Conservation (phyloP, 1,140 invertebrate species). For the Caenorhabditis brenneri region DNA sequence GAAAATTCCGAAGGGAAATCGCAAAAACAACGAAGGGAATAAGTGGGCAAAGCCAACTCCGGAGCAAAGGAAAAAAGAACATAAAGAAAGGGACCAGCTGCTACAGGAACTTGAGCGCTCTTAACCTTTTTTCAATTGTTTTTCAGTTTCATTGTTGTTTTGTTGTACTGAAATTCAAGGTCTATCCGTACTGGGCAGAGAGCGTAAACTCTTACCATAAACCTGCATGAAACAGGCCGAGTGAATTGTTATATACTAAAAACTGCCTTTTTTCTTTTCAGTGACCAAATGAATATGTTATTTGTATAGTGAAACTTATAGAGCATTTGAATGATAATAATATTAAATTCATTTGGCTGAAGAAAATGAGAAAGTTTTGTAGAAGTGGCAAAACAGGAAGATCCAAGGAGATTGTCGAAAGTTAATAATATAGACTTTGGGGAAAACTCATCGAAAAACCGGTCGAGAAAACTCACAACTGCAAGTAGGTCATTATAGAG, state of each 20-base stretch:
- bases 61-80: conserved; percentile 9
- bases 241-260: too few species aligned
- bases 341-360: background rate
- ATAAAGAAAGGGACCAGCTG: background rate
- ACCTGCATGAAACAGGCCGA: too few species aligned
- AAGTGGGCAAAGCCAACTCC: conserved; percentile 1
- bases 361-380: background rate
- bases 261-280: too few species aligned
- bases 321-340: too few species aligned
- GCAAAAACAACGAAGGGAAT: background rate
- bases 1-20: background rate
- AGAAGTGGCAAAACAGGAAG: conserved; percentile 9
- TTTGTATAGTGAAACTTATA: too few species aligned
- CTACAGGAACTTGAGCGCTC: background rate
- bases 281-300: too few species aligned
- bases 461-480: conserved; percentile 24
- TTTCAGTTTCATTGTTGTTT: background rate
- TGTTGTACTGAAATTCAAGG: background rate
- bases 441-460: conserved; percentile 27
- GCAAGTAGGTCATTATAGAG: background rate
- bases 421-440: background rate
- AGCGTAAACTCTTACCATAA: too few species aligned
- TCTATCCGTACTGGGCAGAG: too few species aligned
- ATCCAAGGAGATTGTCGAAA: background rate
- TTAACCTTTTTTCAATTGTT: background rate